Evolutionary conservation across 2,113 vertebrate species (phyloP).

Genomic region (Erythrolamprus reginae): DNA sequence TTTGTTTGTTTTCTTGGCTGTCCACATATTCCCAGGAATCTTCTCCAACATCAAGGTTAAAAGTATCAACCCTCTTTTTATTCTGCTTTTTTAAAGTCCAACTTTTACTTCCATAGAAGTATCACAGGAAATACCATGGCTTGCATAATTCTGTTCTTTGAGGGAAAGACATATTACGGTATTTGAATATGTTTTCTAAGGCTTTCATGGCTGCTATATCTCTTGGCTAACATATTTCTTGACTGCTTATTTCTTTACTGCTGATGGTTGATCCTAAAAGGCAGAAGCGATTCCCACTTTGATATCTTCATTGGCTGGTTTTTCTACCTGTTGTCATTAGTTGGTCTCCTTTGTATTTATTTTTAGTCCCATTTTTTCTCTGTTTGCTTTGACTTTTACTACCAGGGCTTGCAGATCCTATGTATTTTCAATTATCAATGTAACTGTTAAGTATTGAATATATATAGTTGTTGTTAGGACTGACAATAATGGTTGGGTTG

Average conservation of each 20-base stretch:
- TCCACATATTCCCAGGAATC: neutral
- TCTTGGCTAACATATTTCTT: neutral
- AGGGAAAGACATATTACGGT: neutral
- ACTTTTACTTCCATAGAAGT: neutral
- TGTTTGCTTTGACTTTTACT: neutral
- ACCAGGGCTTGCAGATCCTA: neutral
- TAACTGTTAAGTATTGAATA: neutral
- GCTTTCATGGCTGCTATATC: neutral
- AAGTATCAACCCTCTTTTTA: neutral
- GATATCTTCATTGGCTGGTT: neutral
- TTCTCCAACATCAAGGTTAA: neutral
- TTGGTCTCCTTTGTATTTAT: neutral
- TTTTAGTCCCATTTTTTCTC: neutral
- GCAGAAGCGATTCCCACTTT: neutral
- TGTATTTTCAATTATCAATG: neutral
- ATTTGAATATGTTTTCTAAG: neutral
- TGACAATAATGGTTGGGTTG: no score
- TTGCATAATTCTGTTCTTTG: neutral
- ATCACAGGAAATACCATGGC: neutral
- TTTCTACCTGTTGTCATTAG: neutral
- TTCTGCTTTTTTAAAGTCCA: neutral
- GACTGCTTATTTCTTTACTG: neutral
- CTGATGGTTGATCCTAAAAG: neutral
- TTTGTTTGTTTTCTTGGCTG: neutral
- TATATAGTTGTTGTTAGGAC: no score